Evolutionary conservation across 2,888 invertebrate species (phyloP).

Genomic region (Dasysyrphus tricinctus): DNA sequence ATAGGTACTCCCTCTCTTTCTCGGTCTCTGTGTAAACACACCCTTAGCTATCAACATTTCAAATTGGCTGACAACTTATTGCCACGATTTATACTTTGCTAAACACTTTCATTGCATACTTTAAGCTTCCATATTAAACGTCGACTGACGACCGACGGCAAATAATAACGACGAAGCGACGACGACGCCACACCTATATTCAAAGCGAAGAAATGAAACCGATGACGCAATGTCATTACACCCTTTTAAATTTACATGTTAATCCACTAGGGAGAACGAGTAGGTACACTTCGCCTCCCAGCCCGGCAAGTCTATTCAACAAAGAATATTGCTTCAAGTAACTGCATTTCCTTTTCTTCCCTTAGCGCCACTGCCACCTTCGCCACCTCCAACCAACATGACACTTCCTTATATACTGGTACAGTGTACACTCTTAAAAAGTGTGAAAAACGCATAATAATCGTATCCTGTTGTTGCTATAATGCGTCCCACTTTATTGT

Average conservation of each 20-base stretch:
- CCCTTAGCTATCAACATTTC: slow-evolving; percentile 2
- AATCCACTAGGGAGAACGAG: slow-evolving; percentile 30
- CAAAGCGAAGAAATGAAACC: slow-evolving; percentile 38
- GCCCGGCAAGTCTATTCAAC: slow-evolving; percentile 11
- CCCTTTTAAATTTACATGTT: slow-evolving; percentile 63
- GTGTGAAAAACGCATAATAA: slow-evolving; percentile 61
- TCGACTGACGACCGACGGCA: neutral
- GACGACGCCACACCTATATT: slow-evolving; percentile 55
- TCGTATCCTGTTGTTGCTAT: slow-evolving; percentile 1
- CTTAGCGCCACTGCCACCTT: neutral
- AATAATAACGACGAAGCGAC: neutral
- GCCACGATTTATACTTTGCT: slow-evolving; percentile 57
- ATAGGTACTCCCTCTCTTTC: neutral
- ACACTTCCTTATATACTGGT: neutral
- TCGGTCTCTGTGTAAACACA: neutral
- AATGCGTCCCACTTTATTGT: slow-evolving; percentile 39
- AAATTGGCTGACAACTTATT: slow-evolving; percentile 65
- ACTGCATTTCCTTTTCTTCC: slow-evolving; percentile 54
- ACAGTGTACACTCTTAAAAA: neutral
- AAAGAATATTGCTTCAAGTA: slow-evolving; percentile 58
- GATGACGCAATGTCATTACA: slow-evolving; percentile 70
- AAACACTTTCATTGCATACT: slow-evolving; percentile 41
- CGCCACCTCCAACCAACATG: neutral
- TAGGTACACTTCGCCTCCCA: neutral
- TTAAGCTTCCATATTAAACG: slow-evolving; percentile 23